Percentiles rank a stretch among this genome's conserved stretches.
phyloP scores from a whole-genome alignment of 2,888 invertebrate species.

The Acleris sparsana region DNA sequence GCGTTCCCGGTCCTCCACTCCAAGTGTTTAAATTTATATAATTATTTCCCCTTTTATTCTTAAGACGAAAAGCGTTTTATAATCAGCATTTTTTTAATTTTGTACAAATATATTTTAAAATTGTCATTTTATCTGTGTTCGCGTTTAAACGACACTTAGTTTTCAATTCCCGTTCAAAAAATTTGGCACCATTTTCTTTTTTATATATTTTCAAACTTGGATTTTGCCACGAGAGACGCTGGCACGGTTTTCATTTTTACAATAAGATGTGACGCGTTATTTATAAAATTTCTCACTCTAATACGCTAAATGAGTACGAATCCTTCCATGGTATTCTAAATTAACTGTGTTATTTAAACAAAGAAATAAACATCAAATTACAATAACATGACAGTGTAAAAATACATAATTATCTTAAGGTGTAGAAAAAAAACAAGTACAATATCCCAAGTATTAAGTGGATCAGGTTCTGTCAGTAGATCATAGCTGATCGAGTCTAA shows the following conservation, averaged over 20 bases:
- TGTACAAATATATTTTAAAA: constrained; percentile 43
- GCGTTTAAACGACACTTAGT: constrained; percentile 30
- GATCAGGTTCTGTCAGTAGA: neutral
- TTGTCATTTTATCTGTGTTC: constrained; percentile 28
- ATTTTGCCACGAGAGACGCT: constrained; percentile 13
- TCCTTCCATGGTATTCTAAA: neutral
- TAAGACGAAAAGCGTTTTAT: constrained; percentile 49
- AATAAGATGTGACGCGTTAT: constrained; percentile 6
- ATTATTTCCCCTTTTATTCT: constrained; percentile 40
- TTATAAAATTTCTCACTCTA: neutral
- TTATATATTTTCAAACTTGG: constrained; percentile 28
- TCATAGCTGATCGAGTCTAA: neutral
- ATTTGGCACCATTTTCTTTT: constrained; percentile 47
- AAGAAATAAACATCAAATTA: too few species aligned
- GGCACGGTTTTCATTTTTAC: constrained; percentile 13
- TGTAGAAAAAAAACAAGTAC: too few species aligned
- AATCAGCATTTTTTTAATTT: constrained; percentile 47
- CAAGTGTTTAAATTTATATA: constrained; percentile 39
- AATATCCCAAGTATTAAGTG: too few species aligned
- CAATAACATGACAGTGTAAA: too few species aligned
- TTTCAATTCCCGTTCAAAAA: constrained; percentile 68
- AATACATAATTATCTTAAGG: too few species aligned
- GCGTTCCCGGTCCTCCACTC: constrained; percentile 41
- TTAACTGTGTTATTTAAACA: neutral
- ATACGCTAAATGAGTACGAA: neutral